Evolutionary conservation across 2,888 invertebrate species (phyloP), one percentile per base, ranked within the genome.

Genomic region (Pristionchus exspectatus): DNA sequence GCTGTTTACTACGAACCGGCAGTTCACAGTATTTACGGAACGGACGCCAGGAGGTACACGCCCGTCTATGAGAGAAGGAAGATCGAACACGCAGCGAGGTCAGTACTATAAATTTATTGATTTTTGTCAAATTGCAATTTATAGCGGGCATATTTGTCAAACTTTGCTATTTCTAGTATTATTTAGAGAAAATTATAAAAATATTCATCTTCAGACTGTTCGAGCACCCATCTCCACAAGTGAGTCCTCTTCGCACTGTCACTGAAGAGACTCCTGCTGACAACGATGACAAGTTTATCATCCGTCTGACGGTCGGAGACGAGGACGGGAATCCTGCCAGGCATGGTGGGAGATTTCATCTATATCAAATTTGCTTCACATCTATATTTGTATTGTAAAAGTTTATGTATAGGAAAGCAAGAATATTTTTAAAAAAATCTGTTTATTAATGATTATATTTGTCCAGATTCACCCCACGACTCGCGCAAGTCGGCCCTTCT

Each of bases 271-370:
- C 56, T 9, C n/a, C 54, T 12, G 63, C 69, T 12, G 87, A 87
- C 16, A 63, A 54, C 72, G 77, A 88, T 56, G 77, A 88, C 10
- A 88, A 77, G 56, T 88, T 56, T 21, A 83, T 89, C 16, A 89
- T 89, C 12, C 38, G 89, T 33, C 30, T 89, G 50, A 89, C 83
- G 14, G 83, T 89, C 24, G 89, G 89, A n/a, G 83, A 56, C 24
- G 66, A 4, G 33, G 21, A 0, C 2, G 81, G 24, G 44, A 30
- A 50, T 81, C 81, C 81, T 38, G 14, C 44, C n/a, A 27, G 16
- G 24, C 50, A 83, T 83, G 83, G 83, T 54, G 24, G 21, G 59
- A 50, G 3, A 50, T 50, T 7, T 50, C 44, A 50, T 50, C 44
- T 12, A 3, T 50, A 7, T 50, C 3, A 9, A 38, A 38, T 38